phyloP scores from a whole-genome alignment of 2,113 vertebrate species.

The Pituophis catenifer region DNA sequence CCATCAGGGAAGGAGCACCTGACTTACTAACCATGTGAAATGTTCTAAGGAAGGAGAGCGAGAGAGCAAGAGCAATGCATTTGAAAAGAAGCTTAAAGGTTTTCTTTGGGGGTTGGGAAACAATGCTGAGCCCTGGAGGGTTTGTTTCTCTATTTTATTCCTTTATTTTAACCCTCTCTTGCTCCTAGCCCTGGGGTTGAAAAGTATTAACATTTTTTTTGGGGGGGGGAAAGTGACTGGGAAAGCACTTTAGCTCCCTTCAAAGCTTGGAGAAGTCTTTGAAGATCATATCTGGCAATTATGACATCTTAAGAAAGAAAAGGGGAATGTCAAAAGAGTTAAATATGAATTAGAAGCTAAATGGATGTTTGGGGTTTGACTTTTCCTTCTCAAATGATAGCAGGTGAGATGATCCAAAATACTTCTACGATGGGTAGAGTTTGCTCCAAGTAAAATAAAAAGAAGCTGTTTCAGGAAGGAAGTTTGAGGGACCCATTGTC shows the following conservation, averaged over 20 bases:
- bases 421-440: neutral
- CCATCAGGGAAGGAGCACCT: slow-evolving; percentile 38
- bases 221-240: neutral
- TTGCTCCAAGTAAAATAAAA: neutral
- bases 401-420: neutral
- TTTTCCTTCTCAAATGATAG: slow-evolving; percentile 13
- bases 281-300: slow-evolving; percentile 66
- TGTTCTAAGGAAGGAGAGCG: slow-evolving; percentile 19
- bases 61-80: slow-evolving; percentile 52
- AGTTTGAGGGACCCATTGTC: neutral
- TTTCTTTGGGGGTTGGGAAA: slow-evolving; percentile 54
- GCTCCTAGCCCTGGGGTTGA: slow-evolving; percentile 60
- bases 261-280: slow-evolving; percentile 65
- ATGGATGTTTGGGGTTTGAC: slow-evolving; percentile 44
- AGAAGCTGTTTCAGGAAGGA: neutral
- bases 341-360: slow-evolving; percentile 48
- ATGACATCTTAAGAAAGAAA: slow-evolving; percentile 34
- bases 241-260: slow-evolving; percentile 39
- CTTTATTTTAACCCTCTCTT: slow-evolving; percentile 18
- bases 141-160: slow-evolving; percentile 25
- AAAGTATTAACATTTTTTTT: slow-evolving; percentile 61
- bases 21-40: slow-evolving; percentile 53
- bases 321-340: slow-evolving; percentile 36
- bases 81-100: slow-evolving; percentile 61
- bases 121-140: slow-evolving; percentile 55